Evolutionary conservation across 2,113 vertebrate species (phyloP), one percentile per base, ranked within the genome.

Genomic region (Sterna hirundo): DNA sequence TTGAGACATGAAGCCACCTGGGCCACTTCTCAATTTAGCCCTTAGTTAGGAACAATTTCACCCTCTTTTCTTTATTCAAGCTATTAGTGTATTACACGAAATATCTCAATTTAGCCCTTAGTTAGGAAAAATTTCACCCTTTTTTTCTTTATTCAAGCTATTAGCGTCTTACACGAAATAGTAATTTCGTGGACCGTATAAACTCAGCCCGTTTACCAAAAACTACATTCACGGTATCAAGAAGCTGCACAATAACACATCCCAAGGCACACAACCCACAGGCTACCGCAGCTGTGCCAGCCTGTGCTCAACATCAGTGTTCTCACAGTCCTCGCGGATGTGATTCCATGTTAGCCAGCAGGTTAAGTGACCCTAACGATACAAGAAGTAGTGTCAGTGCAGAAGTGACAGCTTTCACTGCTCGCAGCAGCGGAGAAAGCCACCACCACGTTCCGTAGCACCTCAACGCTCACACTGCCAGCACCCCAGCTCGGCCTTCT

Each of bases 391-490:
- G 54, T 30, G 36, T 15, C 77, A 69, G 18, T 13, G 42, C 18
- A 26, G 20, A 54, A 78, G 11, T 3, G 13, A 49, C 42, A 25
- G 26, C 32, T 57, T 42, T 51, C 34, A 16, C 23, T 21, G 18
- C 55, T 25, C 25, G 49, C 26, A 42, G 47, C 32, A 5, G 27
- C 6, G 32, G 14, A 32, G 36, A 82, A 51, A 34, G 46, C 27
- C 1, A 1, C 34, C 36, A 13, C 2, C 22, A 3, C 2, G 1
- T 47, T n/a, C 86, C 16, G 18, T 2, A 47, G 75, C 40, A 29
- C 11, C 1, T 2, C 3, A 11, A 26, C 1, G 2, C 25, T 81
- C 34, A 10, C 42, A 1, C 29, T 20, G 58, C 49, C 42, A 47
- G 40, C 46, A 32, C 36, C 27, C 22, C 38, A 29, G 27, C 6